Evolutionary conservation across 2,797 vertebrate species (phyloP).

Genomic region (Apogon hyalosoma): DNA sequence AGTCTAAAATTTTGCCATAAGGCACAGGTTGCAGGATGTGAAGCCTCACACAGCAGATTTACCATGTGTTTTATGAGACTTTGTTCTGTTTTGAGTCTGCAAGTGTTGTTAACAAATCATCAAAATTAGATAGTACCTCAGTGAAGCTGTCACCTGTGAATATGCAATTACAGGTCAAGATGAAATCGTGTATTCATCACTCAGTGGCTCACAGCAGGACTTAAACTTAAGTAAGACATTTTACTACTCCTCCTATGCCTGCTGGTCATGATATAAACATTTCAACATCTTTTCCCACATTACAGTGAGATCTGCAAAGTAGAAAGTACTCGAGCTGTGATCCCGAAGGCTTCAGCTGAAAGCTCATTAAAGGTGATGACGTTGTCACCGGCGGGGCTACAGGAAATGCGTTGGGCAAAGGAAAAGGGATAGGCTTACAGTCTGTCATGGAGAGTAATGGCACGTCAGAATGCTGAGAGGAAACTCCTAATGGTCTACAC

Average conservation of each 20-base stretch:
- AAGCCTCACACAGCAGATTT: conserved; percentile 35
- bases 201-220: conserved; percentile 10
- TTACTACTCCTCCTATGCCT: conserved; percentile 16
- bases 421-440: conserved; percentile 60
- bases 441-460: conserved; percentile 73
- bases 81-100: conserved; percentile 22
- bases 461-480: conserved; percentile 67
- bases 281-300: conserved; percentile 2
- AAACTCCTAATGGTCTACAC: conserved; percentile 77
- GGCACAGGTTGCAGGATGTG: conserved; percentile 8
- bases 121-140: conserved; percentile 30
- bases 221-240: conserved; percentile 2
- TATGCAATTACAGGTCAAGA: conserved; percentile 5
- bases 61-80: conserved; percentile 19
- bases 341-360: conserved; percentile 28
- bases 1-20: conserved; percentile 13
- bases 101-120: conserved; percentile 34
- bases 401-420: conserved; percentile 50
- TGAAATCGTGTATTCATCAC: conserved; percentile 2
- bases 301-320: conserved; percentile 3
- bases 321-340: conserved; percentile 24
- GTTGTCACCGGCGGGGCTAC: conserved; percentile 57
- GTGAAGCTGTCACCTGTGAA: conserved; percentile 27
- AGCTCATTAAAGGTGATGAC: conserved; percentile 60
- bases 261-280: conserved; percentile 34